Conservation (phyloP, 2,888 invertebrate species). For the Yponomeuta evonymella region DNA sequence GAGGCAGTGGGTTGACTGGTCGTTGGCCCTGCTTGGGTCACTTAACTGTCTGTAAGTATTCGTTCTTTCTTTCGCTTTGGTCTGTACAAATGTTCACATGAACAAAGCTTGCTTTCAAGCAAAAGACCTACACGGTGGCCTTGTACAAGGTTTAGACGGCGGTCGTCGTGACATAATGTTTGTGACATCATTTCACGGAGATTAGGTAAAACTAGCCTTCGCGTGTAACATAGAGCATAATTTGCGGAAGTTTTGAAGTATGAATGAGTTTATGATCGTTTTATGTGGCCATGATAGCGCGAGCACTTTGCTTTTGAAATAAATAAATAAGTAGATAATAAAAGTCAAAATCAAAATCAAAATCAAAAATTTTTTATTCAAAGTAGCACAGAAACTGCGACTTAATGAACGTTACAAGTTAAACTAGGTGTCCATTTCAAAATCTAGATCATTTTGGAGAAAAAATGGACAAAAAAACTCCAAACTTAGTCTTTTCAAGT, state of each 20-base stretch:
- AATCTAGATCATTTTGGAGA: too few relatives aligned
- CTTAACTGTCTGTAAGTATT: too few relatives aligned
- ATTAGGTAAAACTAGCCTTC: neutral
- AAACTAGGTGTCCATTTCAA: too few relatives aligned
- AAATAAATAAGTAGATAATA: neutral
- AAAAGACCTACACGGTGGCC: neutral
- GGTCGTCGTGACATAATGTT: neutral
- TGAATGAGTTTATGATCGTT: neutral
- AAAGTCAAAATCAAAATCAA: too few relatives aligned
- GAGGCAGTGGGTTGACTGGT: too few relatives aligned
- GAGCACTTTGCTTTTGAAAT: conserved; percentile 18
- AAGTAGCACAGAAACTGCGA: too few relatives aligned
- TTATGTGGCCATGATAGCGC: conserved; percentile 6
- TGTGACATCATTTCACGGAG: neutral
- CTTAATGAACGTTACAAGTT: too few relatives aligned
- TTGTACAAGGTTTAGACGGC: neutral
- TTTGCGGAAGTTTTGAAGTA: conserved; percentile 1
- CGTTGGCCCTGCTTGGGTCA: too few relatives aligned
- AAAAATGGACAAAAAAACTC: too few relatives aligned
- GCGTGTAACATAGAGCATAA: neutral
- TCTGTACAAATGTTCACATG: neutral
- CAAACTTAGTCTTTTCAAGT: too few relatives aligned
- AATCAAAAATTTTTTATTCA: too few relatives aligned
- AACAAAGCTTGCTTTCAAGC: neutral
- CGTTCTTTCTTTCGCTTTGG: too few relatives aligned